Conservation (phyloP, 2,888 invertebrate species). For the Pheosia tremula region DNA sequence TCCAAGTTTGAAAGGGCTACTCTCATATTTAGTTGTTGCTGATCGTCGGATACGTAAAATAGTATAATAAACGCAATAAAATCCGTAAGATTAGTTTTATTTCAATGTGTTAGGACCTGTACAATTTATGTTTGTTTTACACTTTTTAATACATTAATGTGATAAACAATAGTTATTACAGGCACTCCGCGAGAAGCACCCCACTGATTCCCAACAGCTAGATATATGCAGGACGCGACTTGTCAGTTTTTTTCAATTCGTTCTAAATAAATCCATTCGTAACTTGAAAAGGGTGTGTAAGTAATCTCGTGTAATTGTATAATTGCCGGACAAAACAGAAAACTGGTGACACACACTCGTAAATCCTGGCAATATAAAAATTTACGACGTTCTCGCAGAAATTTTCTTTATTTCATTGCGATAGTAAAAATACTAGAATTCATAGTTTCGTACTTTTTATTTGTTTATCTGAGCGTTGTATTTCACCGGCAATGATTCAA, state of each 20-base stretch:
- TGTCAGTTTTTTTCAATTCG: not conserved
- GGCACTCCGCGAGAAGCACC: too few relatives aligned
- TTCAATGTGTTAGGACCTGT: too few relatives aligned
- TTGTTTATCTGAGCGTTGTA: constrained; percentile 20
- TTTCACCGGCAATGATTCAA: not conserved
- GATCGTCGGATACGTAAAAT: too few relatives aligned
- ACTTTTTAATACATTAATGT: too few relatives aligned
- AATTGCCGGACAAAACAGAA: constrained; percentile 30
- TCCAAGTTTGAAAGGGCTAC: too few relatives aligned
- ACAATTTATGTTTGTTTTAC: too few relatives aligned
- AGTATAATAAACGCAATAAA: too few relatives aligned
- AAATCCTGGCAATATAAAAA: constrained; percentile 49
- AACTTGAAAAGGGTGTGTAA: not conserved
- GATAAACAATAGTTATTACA: too few relatives aligned
- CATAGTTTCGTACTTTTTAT: constrained; percentile 38
- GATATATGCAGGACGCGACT: too few relatives aligned
- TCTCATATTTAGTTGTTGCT: too few relatives aligned
- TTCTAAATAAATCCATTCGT: not conserved
- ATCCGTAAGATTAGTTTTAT: too few relatives aligned
- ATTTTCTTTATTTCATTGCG: constrained; percentile 57
- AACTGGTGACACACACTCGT: constrained; percentile 49
- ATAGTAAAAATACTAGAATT: constrained; percentile 54
- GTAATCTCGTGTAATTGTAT: constrained; percentile 28
- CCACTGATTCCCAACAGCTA: too few relatives aligned
- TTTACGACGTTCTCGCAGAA: constrained; percentile 41